phyloP scores from a whole-genome alignment of 2,113 vertebrate species.

The Microcebus jonahi region DNA sequence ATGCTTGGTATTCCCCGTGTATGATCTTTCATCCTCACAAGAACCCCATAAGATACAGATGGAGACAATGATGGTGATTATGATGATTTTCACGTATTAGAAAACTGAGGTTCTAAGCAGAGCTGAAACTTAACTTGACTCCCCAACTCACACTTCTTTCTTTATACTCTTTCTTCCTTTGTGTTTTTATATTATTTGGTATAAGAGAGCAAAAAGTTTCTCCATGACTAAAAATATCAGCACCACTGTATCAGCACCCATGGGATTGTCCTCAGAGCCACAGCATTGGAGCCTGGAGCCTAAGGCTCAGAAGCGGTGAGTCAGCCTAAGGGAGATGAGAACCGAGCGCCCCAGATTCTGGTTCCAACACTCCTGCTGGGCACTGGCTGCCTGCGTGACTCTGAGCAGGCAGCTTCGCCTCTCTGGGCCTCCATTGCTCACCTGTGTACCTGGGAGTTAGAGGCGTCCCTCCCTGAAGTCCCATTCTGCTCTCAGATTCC shows the following conservation, averaged over 20 bases:
- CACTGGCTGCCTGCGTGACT: not conserved
- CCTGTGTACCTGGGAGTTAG: not conserved
- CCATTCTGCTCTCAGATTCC: not conserved
- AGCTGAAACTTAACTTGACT: not conserved
- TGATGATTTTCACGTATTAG: not conserved
- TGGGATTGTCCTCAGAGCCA: not conserved
- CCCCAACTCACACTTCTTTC: not conserved
- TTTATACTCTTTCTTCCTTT: not conserved
- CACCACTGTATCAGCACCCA: not conserved
- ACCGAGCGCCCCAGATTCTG: not conserved
- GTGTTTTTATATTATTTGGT: constrained; percentile 17
- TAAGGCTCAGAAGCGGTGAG: not conserved
- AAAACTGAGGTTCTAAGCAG: not conserved
- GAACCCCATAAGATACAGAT: no score
- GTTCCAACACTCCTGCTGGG: not conserved
- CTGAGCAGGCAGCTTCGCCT: not conserved
- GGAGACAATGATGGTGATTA: no score
- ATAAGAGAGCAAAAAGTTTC: not conserved
- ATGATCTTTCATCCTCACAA: not conserved
- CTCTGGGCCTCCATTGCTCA: not conserved
- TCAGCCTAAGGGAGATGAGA: not conserved
- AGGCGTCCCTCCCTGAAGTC: constrained; percentile 33
- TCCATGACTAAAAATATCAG: not conserved
- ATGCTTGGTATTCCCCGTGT: not conserved
- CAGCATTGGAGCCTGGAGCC: not conserved